Conservation (phyloP, 2,797 vertebrate species). For the Typhlichthys eigenmanni region DNA sequence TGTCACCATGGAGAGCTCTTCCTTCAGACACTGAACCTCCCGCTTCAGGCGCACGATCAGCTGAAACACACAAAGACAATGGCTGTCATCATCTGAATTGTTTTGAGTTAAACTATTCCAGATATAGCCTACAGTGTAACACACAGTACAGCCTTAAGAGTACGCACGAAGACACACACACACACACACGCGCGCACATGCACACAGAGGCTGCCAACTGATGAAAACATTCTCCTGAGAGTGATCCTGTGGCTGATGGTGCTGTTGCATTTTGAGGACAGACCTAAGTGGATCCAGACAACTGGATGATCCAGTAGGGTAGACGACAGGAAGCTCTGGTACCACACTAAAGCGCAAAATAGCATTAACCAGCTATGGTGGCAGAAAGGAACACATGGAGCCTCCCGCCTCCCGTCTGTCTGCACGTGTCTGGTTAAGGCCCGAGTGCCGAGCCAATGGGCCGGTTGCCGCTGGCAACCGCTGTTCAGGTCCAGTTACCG, state of each 20-base stretch:
- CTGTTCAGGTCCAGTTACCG: constrained; percentile 40
- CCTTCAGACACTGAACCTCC: constrained; percentile 86
- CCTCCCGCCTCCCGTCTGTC: constrained; percentile 38
- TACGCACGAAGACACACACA: background rate
- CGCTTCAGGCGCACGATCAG: constrained; percentile 84
- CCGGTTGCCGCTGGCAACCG: constrained; percentile 41
- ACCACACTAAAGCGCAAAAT: constrained; percentile 40
- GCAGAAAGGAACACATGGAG: constrained; percentile 29
- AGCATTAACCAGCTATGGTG: constrained; percentile 43
- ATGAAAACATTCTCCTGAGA: constrained; percentile 51
- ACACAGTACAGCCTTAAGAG: background rate
- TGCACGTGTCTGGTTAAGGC: constrained; percentile 40
- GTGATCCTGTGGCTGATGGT: constrained; percentile 41
- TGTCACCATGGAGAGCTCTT: constrained; percentile 85
- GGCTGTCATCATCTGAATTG: too few relatives aligned
- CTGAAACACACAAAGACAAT: constrained; percentile 66
- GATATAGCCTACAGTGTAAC: background rate
- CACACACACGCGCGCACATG: background rate
- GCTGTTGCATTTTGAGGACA: constrained; percentile 46
- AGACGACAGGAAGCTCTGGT: constrained; percentile 47
- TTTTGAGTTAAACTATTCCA: background rate
- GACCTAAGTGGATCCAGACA: constrained; percentile 58
- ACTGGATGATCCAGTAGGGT: constrained; percentile 32
- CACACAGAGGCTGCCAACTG: constrained; percentile 28
- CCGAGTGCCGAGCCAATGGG: constrained; percentile 31